Conservation (phyloP, 1,140 invertebrate genomes). For the Musca vetustissima region DNA sequence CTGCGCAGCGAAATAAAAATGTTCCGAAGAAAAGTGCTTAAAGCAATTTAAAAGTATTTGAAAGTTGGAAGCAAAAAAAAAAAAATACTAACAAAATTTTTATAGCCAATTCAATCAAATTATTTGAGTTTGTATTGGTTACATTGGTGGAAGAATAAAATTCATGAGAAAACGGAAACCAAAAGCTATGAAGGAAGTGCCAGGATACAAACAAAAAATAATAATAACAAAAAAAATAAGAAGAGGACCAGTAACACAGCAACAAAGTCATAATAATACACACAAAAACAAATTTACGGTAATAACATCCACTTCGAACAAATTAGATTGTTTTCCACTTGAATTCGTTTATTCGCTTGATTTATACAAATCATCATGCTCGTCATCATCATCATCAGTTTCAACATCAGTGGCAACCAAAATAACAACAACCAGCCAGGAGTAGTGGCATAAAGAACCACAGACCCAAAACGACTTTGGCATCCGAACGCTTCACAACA, state of each 20-base stretch:
- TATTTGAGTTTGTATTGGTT: background rate
- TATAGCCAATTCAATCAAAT: background rate
- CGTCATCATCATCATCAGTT: background rate
- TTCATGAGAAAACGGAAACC: background rate
- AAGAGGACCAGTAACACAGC: background rate
- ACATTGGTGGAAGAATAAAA: background rate
- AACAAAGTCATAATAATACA: slow-evolving; percentile 11
- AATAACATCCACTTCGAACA: slow-evolving; percentile 35
- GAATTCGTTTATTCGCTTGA: slow-evolving; percentile 53
- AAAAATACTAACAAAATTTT: too few relatives aligned
- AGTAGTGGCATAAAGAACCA: background rate
- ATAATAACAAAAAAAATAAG: background rate
- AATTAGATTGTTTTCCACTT: slow-evolving; percentile 56
- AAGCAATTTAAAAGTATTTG: too few relatives aligned
- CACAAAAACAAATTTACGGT: slow-evolving; percentile 19
- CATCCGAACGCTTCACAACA: background rate
- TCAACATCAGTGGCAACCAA: background rate
- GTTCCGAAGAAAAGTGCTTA: too few relatives aligned
- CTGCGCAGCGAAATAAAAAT: too few relatives aligned
- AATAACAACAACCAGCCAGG: background rate
- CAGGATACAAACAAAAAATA: background rate
- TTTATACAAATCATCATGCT: slow-evolving; percentile 18
- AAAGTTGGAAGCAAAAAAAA: too few relatives aligned
- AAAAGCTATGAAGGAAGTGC: too few relatives aligned
- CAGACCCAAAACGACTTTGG: too few relatives aligned